phyloP scores from a whole-genome alignment of 2,888 invertebrate genomes.

The Serrognathus titanus region DNA sequence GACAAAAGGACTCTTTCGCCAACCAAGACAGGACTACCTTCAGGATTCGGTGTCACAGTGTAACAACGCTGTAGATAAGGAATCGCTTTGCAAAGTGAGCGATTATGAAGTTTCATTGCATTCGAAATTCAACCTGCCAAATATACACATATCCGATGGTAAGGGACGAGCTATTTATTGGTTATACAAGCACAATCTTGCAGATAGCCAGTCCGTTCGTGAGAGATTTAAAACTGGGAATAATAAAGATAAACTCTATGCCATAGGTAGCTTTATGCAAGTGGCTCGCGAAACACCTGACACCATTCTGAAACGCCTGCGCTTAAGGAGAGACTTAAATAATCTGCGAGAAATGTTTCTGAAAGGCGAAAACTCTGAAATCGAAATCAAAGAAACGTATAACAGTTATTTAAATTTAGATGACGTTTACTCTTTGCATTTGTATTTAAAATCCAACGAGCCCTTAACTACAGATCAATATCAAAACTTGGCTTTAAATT shows the following conservation, averaged over 20 bases:
- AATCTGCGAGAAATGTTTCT: constrained; percentile 18
- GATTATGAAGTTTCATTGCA: constrained; percentile 19
- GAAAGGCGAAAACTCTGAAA: constrained; percentile 8
- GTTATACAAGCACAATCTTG: constrained; percentile 22
- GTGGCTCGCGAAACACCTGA: not conserved
- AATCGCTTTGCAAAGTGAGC: constrained; percentile 25
- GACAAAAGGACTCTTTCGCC: constrained; percentile 16
- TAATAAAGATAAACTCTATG: not conserved
- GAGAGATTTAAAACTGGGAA: not conserved
- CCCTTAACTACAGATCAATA: constrained; percentile 8
- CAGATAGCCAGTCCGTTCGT: constrained; percentile 11
- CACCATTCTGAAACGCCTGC: not conserved
- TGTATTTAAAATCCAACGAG: constrained; percentile 8
- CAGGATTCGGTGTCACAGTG: constrained; percentile 19
- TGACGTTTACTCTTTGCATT: constrained; percentile 10
- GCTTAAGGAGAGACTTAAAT: constrained; percentile 7
- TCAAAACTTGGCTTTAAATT: constrained; percentile 10
- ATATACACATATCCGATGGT: constrained; percentile 7
- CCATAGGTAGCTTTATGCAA: not conserved
- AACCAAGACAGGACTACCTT: constrained; percentile 18
- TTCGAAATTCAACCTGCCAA: constrained; percentile 14
- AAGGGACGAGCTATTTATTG: constrained; percentile 19
- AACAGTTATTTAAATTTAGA: constrained; percentile 14
- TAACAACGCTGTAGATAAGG: constrained; percentile 7
- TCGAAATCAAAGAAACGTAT: constrained; percentile 16